phyloP scores from a whole-genome alignment of 2,113 vertebrate species.

The Panthera leo region DNA sequence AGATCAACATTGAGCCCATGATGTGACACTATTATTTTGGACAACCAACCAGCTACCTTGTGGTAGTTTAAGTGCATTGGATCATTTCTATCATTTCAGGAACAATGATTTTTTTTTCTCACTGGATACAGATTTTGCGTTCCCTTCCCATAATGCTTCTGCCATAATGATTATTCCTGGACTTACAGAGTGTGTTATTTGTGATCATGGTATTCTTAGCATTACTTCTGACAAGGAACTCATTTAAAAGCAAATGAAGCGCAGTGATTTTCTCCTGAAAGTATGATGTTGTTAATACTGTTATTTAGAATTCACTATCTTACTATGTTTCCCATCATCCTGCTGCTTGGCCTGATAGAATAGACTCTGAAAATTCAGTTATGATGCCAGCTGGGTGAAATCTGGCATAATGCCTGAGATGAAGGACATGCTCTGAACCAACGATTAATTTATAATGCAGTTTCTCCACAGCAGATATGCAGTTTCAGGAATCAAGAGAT shows the following conservation, averaged over 20 bases:
- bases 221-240: background rate
- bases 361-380: background rate
- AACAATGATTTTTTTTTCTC: background rate
- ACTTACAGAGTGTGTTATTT: background rate
- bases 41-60: background rate
- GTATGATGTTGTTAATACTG: background rate
- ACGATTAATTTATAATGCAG: background rate
- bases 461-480: background rate
- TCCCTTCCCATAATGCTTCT: background rate
- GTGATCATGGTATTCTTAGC: background rate
- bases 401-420: background rate
- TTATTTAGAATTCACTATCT: background rate
- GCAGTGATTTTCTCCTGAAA: background rate
- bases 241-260: background rate
- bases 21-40: background rate
- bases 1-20: background rate
- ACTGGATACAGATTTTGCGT: background rate
- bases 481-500: background rate
- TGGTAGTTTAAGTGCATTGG: background rate
- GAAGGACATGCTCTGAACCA: background rate
- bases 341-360: background rate
- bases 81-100: background rate
- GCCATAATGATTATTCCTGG: background rate
- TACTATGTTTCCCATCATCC: background rate
- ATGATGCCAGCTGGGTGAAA: background rate